Base-by-base conservation (phyloP, 2,888 invertebrate species). In the Mythimna vitellina region DNA sequence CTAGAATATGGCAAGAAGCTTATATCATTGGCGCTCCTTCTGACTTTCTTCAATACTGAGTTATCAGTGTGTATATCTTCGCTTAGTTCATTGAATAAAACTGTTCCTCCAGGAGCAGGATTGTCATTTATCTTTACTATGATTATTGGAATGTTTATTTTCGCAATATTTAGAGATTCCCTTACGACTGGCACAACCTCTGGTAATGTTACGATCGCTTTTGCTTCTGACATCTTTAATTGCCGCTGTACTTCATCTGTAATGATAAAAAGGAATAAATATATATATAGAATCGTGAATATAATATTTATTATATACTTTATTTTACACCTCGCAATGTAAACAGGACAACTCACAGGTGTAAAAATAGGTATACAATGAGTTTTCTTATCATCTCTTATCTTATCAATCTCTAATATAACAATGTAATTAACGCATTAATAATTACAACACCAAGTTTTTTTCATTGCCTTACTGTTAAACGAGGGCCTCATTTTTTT, bases 1-100 rank as follows among this genome's bases (percentile, higher is more conserved):
- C 98, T 98, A 1, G 98, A 98, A 94, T 98, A 99, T 0, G 98
- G 98, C 76, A 99, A 87, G 46, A 98, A 94, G 7, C 97, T 97
- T 20, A 97, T 91, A 86, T 98, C 98, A 32, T 97, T 95, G 0
- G 94, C 86, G 62, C 84, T 89, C 70, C 96, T 90, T 66, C 94
- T 91, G 1, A 96, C 95, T 80, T 95, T 87, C 76, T 94, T 96
- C 65, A 97, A 87, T 78, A 95, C 95, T 5, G 96, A 95, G 53
- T 95, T 96, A 75, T 97, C 97, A 0, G 96, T 94, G 58, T 96
- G 91, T n/a, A 95, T 90, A 63, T 96, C 96, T 90, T 97, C 96
- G 12, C 95, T 96, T 3, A 97, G 86, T 89, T 97, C 97, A 77
- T 96, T 96, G 86, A 98, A 98, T 46, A 97, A 96, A 67, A 97